Conservation (phyloP, 2,888 invertebrate species). For the Amphipoea oculea region DNA sequence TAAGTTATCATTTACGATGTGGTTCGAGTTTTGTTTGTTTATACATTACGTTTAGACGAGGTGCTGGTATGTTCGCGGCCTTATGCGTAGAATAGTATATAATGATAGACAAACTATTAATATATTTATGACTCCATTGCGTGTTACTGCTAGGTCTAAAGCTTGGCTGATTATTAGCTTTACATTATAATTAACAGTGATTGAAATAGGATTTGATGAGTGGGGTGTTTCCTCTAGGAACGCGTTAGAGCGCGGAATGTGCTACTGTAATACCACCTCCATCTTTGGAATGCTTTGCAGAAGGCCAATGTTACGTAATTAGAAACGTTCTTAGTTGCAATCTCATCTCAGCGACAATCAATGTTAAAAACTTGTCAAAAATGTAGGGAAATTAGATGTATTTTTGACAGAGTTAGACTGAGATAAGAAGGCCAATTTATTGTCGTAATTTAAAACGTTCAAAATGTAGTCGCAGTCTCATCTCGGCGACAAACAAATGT, state of each 20-base stretch:
- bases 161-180: slow-evolving; percentile 17
- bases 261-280: neutral
- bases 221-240: neutral
- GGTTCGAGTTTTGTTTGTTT: slow-evolving; percentile 77
- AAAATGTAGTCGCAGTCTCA: too few species aligned
- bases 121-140: slow-evolving; percentile 40
- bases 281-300: neutral
- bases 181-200: slow-evolving; percentile 32
- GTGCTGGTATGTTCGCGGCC: slow-evolving; percentile 50
- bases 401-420: too few species aligned
- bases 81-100: slow-evolving; percentile 35
- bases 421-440: too few species aligned
- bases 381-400: too few species aligned
- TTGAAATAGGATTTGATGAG: slow-evolving; percentile 30
- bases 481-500: too few species aligned
- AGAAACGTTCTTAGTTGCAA: too few species aligned
- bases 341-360: too few species aligned
- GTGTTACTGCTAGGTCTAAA: slow-evolving; percentile 24
- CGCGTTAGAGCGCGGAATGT: neutral
- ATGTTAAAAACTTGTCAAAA: too few species aligned
- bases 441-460: too few species aligned
- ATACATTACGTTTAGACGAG: slow-evolving; percentile 66
- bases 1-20: slow-evolving; percentile 78
- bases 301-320: too few species aligned
- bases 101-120: slow-evolving; percentile 48